Conservation (phyloP, 2,113 vertebrate genomes). For the Pavo muticus region DNA sequence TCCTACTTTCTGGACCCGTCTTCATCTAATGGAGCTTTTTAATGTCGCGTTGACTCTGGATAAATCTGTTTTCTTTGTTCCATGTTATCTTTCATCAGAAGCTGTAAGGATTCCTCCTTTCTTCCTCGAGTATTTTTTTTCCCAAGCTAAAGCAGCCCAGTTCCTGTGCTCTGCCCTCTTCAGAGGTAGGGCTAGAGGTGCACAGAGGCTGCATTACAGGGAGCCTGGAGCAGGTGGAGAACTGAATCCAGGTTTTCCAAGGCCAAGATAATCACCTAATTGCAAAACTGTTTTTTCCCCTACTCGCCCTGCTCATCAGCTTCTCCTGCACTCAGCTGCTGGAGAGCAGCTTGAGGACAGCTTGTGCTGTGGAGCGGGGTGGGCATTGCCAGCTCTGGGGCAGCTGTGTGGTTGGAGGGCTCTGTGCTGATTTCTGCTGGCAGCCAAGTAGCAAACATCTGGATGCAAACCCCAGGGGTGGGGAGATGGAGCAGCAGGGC, state of each 20-base stretch:
- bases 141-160: not conserved
- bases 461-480: not conserved
- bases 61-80: conserved; percentile 12
- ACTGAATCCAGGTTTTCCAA: conserved; percentile 17
- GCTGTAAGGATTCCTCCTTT: not conserved
- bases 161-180: not conserved
- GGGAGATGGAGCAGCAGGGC: not conserved
- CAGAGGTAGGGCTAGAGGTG: not conserved
- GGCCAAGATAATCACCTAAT: conserved; percentile 13
- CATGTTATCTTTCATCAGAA: not conserved
- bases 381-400: conserved; percentile 11
- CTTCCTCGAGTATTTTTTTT: not conserved
- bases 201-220: not conserved
- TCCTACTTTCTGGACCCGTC: not conserved
- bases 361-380: not conserved
- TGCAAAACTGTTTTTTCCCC: not conserved
- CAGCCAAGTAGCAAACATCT: conserved; percentile 22
- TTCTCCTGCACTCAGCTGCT: not conserved
- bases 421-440: not conserved
- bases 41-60: not conserved
- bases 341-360: not conserved
- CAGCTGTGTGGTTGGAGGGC: conserved; percentile 20
- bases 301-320: conserved; percentile 14
- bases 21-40: not conserved
- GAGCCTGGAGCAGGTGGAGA: conserved; percentile 14